phyloP scores from a whole-genome alignment of 2,888 invertebrate species.

The Campoplex capitator region DNA sequence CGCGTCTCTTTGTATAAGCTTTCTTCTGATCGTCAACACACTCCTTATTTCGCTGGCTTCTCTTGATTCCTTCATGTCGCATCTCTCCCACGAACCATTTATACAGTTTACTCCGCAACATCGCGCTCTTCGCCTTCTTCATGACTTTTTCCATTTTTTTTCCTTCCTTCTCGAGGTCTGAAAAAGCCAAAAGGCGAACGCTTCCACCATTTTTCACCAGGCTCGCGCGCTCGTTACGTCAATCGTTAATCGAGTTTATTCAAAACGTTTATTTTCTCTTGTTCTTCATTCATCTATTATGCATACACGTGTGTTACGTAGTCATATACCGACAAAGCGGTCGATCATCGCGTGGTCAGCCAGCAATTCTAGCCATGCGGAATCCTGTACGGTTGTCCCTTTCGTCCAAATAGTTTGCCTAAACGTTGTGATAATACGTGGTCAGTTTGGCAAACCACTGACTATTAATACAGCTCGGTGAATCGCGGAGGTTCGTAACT shows the following conservation, averaged over 20 bases:
- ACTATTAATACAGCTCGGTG: slow-evolving; percentile 54
- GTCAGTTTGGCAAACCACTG: slow-evolving; percentile 48
- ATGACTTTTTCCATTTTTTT: slow-evolving; percentile 38
- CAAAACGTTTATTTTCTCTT: slow-evolving; percentile 75
- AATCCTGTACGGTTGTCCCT: background rate
- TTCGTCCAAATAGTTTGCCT: slow-evolving; percentile 38
- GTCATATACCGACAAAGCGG: background rate
- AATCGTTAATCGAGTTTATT: background rate
- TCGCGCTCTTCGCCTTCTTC: background rate
- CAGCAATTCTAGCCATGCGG: slow-evolving; percentile 5
- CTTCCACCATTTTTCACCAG: slow-evolving; percentile 60
- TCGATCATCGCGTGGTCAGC: background rate
- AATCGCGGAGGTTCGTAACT: slow-evolving; percentile 30
- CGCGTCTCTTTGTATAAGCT: slow-evolving; percentile 3
- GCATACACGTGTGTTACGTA: background rate
- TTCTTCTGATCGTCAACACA: slow-evolving; percentile 38
- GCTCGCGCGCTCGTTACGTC: background rate
- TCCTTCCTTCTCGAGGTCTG: slow-evolving; percentile 38
- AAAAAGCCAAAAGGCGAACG: slow-evolving; percentile 51
- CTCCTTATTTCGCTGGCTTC: slow-evolving; percentile 34
- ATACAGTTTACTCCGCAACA: slow-evolving; percentile 41
- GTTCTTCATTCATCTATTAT: slow-evolving; percentile 70
- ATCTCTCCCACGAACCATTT: slow-evolving; percentile 55
- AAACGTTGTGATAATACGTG: slow-evolving; percentile 60
- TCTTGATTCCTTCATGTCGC: slow-evolving; percentile 29